Conservation (phyloP, 2,797 vertebrate species). For the Molossus alvarezi region DNA sequence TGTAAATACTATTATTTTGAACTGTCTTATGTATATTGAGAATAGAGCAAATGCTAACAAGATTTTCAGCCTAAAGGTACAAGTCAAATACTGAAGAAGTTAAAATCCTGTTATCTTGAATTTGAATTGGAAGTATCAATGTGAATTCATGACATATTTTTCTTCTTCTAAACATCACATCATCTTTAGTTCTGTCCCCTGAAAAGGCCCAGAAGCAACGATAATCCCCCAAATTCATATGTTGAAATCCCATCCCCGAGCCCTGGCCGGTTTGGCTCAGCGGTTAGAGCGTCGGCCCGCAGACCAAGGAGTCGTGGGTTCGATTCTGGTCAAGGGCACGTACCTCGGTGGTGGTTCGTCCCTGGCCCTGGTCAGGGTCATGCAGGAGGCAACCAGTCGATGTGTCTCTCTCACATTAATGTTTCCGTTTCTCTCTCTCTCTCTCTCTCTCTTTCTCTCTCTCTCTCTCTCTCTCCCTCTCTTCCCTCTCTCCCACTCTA, state of each 20-base stretch:
- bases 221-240: neutral
- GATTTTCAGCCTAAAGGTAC: neutral
- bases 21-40: neutral
- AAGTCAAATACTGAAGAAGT: neutral
- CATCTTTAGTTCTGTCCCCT: neutral
- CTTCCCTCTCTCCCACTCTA: too few relatives aligned
- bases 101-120: neutral
- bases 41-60: neutral
- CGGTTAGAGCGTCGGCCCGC: too few relatives aligned
- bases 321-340: too few relatives aligned
- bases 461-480: too few relatives aligned
- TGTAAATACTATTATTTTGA: conserved; percentile 2
- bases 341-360: too few relatives aligned
- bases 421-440: too few relatives aligned
- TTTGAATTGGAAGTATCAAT: neutral
- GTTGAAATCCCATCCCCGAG: neutral
- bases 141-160: neutral
- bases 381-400: too few relatives aligned
- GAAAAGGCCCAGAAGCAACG: neutral
- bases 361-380: too few relatives aligned
- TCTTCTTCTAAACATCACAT: neutral
- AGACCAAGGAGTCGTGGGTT: too few relatives aligned
- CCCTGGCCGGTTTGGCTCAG: too few relatives aligned
- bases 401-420: too few relatives aligned
- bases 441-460: too few relatives aligned